Evolutionary conservation across 2,888 invertebrate genomes (phyloP), one percentile per base, ranked within the genome.

Genomic region (Zele albiditarsus): DNA sequence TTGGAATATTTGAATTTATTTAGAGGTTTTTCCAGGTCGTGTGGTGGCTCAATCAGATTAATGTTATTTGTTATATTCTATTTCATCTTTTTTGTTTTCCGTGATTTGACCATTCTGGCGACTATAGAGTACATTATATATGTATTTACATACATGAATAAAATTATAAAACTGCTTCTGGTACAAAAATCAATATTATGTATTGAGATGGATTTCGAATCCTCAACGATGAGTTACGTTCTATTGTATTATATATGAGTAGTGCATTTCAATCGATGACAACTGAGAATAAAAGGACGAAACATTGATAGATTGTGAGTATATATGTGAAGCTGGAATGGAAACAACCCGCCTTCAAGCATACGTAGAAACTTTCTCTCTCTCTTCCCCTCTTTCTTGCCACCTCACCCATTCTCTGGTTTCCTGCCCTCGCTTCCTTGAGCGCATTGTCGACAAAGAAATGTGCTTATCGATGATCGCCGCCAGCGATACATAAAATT

Each of bases 391-490:
- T 42, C 4, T n/a, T 3, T 20, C 53, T 10, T 53, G n/a, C 12
- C 49, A 42, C 28, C n/a, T 16, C 20, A 4, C 20, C 2, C 49
- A n/a, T 46, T 60, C 58, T 42, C 58, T 38, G 33, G 38, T n/a
- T 46, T 20, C 6, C 49, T 57, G n/a, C 23, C 49, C 1, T 53
- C n/a, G 33, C 12, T 31, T 42, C 20, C 16, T 20, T 67, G 53
- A 20, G 42, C 49, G 70, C 70, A 71, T 70, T 71, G 70, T 71
- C 67, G 71, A 71, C 33, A 49, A 23, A 66, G 42, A 75, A 75
- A 71, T 71, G 74, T 74, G 75, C 71, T 75, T 75, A 75, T 75
- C 75, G 71, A 71, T 67, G 75, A 75, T 75, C 20, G 71, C 75
- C 53, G 23, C 16, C 16, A 31, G 67, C 67, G 75, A 75, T 75